These are phyloP conservation scores for Argya squamiceps DNA, from an alignment of 2,797 vertebrate genomes.

Conservation along the genomic window DNA sequence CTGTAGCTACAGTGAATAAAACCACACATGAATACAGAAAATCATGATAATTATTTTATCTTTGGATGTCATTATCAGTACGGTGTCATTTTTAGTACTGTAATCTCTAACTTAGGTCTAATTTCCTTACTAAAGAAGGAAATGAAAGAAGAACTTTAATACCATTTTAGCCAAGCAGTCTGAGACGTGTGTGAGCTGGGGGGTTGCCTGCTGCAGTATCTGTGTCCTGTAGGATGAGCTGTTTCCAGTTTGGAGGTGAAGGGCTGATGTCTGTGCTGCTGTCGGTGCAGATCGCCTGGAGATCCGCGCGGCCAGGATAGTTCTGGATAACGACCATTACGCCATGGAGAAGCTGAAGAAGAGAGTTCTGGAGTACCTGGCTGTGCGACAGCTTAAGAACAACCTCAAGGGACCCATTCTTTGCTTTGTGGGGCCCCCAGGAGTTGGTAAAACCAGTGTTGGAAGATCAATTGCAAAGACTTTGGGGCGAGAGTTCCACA, in stretches of 20 bases:
- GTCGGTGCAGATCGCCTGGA: slow-evolving; percentile 87
- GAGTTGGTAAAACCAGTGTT: slow-evolving; percentile 98
- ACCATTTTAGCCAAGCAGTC: not conserved
- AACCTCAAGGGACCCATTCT: slow-evolving; percentile 95
- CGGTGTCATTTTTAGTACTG: not conserved
- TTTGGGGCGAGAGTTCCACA: slow-evolving; percentile 93
- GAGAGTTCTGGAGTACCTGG: slow-evolving; percentile 94
- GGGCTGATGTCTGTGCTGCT: not conserved
- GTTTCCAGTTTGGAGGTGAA: not conserved
- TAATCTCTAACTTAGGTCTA: not conserved
- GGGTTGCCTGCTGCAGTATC: not conserved
- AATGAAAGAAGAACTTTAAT: not conserved
- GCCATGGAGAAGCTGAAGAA: slow-evolving; percentile 96
- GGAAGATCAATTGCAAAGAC: slow-evolving; percentile 94
- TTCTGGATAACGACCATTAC: slow-evolving; percentile 95
- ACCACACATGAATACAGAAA: not conserved
- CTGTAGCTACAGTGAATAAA: not conserved
- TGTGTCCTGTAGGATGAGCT: not conserved
- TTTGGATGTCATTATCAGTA: not conserved
- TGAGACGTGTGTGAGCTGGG: not conserved
- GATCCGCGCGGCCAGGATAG: slow-evolving; percentile 87
- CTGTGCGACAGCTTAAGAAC: slow-evolving; percentile 92
- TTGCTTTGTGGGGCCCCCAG: slow-evolving; percentile 96
- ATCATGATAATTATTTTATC: not conserved
- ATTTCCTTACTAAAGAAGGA: not conserved